These are phyloP conservation scores for Ciconia maguari DNA, from an alignment of 2,113 vertebrate species.

Conservation along the genomic window DNA sequence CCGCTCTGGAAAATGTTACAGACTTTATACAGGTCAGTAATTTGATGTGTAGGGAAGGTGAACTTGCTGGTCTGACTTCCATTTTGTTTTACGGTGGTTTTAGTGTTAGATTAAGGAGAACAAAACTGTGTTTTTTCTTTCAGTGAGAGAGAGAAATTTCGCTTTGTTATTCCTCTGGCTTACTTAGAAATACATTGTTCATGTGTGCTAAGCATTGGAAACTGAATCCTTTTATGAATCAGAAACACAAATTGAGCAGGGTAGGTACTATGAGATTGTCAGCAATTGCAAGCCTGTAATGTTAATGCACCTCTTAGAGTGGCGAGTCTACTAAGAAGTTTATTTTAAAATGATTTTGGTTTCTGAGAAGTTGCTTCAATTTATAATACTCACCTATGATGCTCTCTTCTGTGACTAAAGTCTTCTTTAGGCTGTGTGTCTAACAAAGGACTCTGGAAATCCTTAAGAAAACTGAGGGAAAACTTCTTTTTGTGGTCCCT, in stretches of 20 bases:
- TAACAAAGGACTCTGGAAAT: not conserved
- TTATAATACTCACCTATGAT: not conserved
- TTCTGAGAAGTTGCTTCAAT: not conserved
- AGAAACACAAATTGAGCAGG: not conserved
- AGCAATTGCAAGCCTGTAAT: not conserved
- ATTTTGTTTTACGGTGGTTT: not conserved
- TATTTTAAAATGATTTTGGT: not conserved
- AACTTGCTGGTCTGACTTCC: not conserved
- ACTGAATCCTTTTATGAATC: not conserved
- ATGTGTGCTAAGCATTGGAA: not conserved
- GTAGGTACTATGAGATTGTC: not conserved
- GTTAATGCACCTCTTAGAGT: not conserved
- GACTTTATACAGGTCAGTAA: constrained; percentile 89
- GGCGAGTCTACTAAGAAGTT: not conserved
- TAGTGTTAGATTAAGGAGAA: not conserved
- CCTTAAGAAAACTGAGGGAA: not conserved
- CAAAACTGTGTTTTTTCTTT: not conserved
- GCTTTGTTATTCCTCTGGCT: not conserved
- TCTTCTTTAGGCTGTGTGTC: not conserved
- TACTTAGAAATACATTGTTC: not conserved
- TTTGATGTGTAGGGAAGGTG: not conserved
- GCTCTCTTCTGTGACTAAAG: not conserved
- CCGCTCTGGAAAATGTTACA: constrained; percentile 92
- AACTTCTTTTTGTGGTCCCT: not conserved
- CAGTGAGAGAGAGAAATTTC: not conserved